These are phyloP conservation scores for Porites lobata DNA, from an alignment of 92 coral and sea anemone genomes.

Conservation along the genomic window DNA sequence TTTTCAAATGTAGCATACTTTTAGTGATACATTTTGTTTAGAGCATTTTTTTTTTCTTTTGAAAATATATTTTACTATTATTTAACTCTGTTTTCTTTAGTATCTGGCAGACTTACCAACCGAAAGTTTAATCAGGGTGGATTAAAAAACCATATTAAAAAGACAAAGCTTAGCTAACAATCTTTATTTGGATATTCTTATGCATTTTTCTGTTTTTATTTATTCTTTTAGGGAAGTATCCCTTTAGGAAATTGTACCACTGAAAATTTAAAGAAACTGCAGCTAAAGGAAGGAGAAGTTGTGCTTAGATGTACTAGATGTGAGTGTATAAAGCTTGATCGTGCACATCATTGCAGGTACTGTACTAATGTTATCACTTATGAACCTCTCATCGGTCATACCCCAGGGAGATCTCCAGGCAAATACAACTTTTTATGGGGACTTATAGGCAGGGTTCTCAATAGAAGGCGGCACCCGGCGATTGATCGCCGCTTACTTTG, in stretches of 20 bases:
- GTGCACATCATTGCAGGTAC: slow-evolving; percentile 99
- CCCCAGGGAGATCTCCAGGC: not conserved
- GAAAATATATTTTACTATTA: not conserved
- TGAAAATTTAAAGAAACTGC: slow-evolving; percentile 90
- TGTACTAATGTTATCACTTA: too few relatives aligned
- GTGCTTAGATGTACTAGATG: slow-evolving; percentile 96
- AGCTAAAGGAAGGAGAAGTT: slow-evolving; percentile 91
- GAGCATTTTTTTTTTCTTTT: too few relatives aligned
- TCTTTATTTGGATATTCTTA: too few relatives aligned
- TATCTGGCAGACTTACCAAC: too few relatives aligned
- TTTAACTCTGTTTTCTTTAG: too few relatives aligned
- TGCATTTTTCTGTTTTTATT: not conserved
- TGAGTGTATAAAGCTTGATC: slow-evolving; percentile 96
- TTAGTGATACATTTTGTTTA: not conserved
- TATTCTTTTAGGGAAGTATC: slow-evolving; percentile 83
- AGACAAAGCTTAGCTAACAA: not conserved
- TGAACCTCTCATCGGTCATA: too few relatives aligned
- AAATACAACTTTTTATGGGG: too few relatives aligned
- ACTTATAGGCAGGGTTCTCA: too few relatives aligned
- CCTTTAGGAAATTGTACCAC: slow-evolving; percentile 97
- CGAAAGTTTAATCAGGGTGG: too few relatives aligned
- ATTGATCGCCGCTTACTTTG: too few relatives aligned
- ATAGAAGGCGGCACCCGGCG: too few relatives aligned
- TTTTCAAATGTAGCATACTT: not conserved
- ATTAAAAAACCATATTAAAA: too few relatives aligned